phyloP scores from a whole-genome alignment of 2,113 vertebrate genomes.

The Calyptommatus sinebrachiatus region DNA sequence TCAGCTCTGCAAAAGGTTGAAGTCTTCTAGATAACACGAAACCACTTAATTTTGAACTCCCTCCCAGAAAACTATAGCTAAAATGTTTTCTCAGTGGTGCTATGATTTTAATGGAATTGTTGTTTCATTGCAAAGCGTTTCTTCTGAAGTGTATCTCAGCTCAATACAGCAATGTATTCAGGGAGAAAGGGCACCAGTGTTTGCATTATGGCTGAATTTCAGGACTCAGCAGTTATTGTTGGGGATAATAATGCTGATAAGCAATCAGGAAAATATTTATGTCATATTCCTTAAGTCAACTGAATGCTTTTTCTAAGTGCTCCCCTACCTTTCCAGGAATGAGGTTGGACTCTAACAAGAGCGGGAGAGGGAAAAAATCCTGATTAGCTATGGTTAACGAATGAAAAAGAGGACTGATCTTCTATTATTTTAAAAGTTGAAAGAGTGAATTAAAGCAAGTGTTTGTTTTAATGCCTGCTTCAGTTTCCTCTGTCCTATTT shows the following conservation, averaged over 20 bases:
- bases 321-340: background rate
- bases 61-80: background rate
- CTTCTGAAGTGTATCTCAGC: conserved; percentile 2
- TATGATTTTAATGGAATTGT: conserved; percentile 3
- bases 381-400: too few relatives aligned
- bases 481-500: too few relatives aligned
- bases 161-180: background rate
- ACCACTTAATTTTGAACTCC: background rate
- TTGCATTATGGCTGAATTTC: conserved; percentile 11
- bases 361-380: background rate
- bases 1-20: background rate
- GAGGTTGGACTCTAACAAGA: background rate
- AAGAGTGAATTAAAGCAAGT: too few relatives aligned
- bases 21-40: background rate
- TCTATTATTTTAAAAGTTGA: too few relatives aligned
- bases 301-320: background rate
- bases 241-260: background rate
- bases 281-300: background rate
- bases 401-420: too few relatives aligned
- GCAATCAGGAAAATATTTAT: background rate
- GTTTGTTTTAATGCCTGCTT: too few relatives aligned
- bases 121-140: background rate
- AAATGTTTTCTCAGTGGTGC: background rate
- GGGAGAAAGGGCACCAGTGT: background rate
- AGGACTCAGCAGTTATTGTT: conserved; percentile 2